Conservation (phyloP, 37 sponge, comb jelly and placozoan species). For the Dysidea cf. avara region DNA sequence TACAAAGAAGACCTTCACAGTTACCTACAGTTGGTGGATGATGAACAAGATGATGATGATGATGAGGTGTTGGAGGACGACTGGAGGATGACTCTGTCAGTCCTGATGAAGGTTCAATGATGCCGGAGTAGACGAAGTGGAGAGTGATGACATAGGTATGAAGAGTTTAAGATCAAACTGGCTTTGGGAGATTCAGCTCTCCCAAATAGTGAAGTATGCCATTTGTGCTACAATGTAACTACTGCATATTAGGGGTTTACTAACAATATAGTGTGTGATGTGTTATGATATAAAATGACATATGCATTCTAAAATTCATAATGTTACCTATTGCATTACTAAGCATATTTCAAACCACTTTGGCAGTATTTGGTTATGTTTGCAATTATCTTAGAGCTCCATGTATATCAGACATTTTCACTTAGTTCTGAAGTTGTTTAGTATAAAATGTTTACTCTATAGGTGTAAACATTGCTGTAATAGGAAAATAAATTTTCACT, state of each 20-base stretch:
- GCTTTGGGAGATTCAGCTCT: slow-evolving; percentile 64
- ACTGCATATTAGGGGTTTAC: too few species aligned
- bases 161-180: slow-evolving; percentile 44
- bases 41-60: slow-evolving; percentile 22
- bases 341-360: slow-evolving; percentile 65
- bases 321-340: too few species aligned
- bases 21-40: slow-evolving; percentile 24
- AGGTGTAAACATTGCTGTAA: too few species aligned
- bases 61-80: neutral
- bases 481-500: too few species aligned
- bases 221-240: too few species aligned
- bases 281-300: too few species aligned
- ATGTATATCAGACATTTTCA: slow-evolving; percentile 11
- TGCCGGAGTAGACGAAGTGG: neutral
- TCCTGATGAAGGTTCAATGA: neutral
- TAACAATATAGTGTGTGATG: too few species aligned
- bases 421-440: slow-evolving; percentile 46
- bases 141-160: slow-evolving; percentile 7
- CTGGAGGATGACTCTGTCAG: slow-evolving; percentile 15
- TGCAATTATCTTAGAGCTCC: slow-evolving; percentile 37
- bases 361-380: slow-evolving; percentile 46
- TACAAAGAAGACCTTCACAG: too few species aligned
- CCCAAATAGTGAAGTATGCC: too few species aligned
- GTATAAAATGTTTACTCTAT: too few species aligned
- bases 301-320: too few species aligned